Base-by-base conservation (phyloP, 92 coral and sea anemone genomes). In the Parazoanthus darwini region DNA sequence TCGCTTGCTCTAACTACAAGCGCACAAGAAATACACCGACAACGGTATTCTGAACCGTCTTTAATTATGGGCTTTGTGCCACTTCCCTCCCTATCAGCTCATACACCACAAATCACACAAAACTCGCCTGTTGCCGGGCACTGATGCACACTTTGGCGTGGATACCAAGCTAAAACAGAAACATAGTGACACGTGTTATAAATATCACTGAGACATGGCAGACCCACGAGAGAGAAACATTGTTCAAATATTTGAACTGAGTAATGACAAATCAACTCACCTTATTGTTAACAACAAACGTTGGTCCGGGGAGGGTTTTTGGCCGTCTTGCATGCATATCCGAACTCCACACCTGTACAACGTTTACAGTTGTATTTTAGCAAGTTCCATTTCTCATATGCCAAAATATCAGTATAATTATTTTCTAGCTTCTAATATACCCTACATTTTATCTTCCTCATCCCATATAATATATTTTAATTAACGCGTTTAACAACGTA, bases 141-240 rank as follows among this genome's bases (percentile, higher is more conserved):
- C 95, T 93, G 51, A 97, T 96, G 66, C 89, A 77, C n/a, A 95
- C 99, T 46, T 91, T 75, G n/a, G 96, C 90, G 80, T 95, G 98
- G 72, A 95, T 65, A 38, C 99, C 99, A 82, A 97, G 95, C 99
- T 97, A 82, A 14, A 90, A 79, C 18, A 72, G 26, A 48, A 89
- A 35, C 14, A 66, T 38, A 46, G 37, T 46, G 48, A 59, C 33
- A 43, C 73, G 44, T 6, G 76, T 76, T 67, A n/a, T 54, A 72
- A 88, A 11, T 68, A 67, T 10, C 83, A 79, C 2, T 26, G 26
- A 50, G 63, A 26, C 37, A 51, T 75, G 39, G 39, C 68, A 51
- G 66, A 79, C 20, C 16, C 18, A 74, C 66, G 39, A 44, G 29
- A 44, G 36, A 79, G 35, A n/a, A 46, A 15, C 43, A 38, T 23